Percentiles rank a stretch among this genome's conserved stretches.
Conservation (phyloP, 2,797 vertebrate species). For the Sylvia borin region DNA sequence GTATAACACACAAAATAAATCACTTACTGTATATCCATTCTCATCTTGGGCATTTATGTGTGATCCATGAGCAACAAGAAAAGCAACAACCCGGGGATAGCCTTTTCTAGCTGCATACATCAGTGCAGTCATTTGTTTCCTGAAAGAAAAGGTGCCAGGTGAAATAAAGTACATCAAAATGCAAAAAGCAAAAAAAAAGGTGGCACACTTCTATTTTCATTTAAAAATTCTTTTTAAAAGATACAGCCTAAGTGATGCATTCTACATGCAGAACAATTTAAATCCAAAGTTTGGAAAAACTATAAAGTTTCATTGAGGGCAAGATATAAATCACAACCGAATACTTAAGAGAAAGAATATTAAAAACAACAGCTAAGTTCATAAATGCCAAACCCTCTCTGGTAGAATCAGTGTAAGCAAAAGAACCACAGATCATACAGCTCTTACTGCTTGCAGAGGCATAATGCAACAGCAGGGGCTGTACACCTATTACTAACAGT, state of each 20-base stretch:
- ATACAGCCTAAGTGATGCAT: background rate
- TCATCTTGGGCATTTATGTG: constrained; percentile 84
- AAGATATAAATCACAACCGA: background rate
- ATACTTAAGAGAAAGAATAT: background rate
- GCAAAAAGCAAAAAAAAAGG: background rate
- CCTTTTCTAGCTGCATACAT: constrained; percentile 88
- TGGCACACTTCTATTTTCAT: background rate
- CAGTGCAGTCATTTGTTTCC: constrained; percentile 85
- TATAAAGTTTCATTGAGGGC: rapidly evolving
- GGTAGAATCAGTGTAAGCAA: background rate
- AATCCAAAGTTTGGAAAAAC: background rate
- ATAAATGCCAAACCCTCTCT: constrained; percentile 6
- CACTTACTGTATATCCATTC: constrained; percentile 87
- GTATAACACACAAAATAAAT: background rate
- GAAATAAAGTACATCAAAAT: background rate
- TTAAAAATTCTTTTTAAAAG: background rate
- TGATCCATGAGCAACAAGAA: constrained; percentile 87
- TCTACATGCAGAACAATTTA: background rate
- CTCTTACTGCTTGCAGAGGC: background rate
- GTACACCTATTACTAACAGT: background rate
- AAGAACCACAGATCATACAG: background rate
- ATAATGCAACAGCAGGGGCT: background rate
- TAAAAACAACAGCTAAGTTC: background rate
- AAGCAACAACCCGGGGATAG: constrained; percentile 82
- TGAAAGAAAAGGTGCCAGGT: constrained; percentile 51